Conservation (phyloP, 2,888 invertebrate genomes). For the Epistrophella euchroma region DNA sequence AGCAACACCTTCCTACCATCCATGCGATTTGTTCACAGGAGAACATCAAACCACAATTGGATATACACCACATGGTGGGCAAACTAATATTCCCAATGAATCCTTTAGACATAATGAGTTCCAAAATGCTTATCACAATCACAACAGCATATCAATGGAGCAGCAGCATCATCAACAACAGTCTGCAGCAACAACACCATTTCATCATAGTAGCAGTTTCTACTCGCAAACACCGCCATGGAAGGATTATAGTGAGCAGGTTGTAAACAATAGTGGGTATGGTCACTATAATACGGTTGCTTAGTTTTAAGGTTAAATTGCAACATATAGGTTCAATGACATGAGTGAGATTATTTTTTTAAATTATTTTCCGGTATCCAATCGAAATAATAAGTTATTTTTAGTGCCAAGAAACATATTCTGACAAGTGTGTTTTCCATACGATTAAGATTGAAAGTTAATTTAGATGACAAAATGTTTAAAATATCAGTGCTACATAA, state of each 20-base stretch:
- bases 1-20: slow-evolving; percentile 46
- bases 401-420: neutral
- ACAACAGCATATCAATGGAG: slow-evolving; percentile 68
- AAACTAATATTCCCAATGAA: slow-evolving; percentile 47
- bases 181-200: slow-evolving; percentile 26
- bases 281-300: slow-evolving; percentile 72
- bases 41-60: slow-evolving; percentile 49
- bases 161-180: slow-evolving; percentile 34
- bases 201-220: slow-evolving; percentile 83
- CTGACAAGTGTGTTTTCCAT: neutral
- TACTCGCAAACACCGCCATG: slow-evolving; percentile 83
- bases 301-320: slow-evolving; percentile 67
- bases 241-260: slow-evolving; percentile 83
- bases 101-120: slow-evolving; percentile 35
- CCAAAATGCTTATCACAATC: slow-evolving; percentile 40
- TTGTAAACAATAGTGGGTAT: slow-evolving; percentile 77
- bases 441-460: neutral
- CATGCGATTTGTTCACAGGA: slow-evolving; percentile 49
- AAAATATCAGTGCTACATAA: no score
- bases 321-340: slow-evolving; percentile 34
- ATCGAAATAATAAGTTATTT: neutral
- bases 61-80: slow-evolving; percentile 63
- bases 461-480: no score
- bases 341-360: slow-evolving; percentile 35
- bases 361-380: slow-evolving; percentile 49